phyloP scores from a whole-genome alignment of 2,888 invertebrate genomes.

The Tinea semifulvella region DNA sequence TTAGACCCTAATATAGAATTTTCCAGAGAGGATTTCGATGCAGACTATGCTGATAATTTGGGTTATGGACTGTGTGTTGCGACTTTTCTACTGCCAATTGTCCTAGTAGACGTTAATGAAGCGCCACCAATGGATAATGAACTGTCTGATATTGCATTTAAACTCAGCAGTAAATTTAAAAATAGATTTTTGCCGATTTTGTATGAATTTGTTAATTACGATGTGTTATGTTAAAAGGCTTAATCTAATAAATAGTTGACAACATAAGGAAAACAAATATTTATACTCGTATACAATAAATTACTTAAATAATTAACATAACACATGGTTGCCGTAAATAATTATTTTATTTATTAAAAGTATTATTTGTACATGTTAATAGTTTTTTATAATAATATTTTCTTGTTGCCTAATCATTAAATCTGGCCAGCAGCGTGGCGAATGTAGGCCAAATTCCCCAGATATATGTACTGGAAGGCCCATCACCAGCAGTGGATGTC shows the following conservation, averaged over 20 bases:
- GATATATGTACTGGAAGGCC: too few relatives aligned
- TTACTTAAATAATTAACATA: too few relatives aligned
- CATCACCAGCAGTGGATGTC: too few relatives aligned
- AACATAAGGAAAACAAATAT: background rate
- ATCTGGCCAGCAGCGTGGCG: too few relatives aligned
- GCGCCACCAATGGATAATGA: background rate
- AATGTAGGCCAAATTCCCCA: too few relatives aligned
- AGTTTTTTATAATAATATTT: too few relatives aligned
- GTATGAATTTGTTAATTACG: background rate
- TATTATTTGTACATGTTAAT: too few relatives aligned
- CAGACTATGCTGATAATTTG: background rate
- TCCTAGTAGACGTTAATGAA: constrained; percentile 1
- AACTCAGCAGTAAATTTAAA: background rate
- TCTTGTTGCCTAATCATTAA: too few relatives aligned
- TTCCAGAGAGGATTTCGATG: constrained; percentile 9
- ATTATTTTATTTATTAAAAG: too few relatives aligned
- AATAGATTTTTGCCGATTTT: constrained; percentile 11
- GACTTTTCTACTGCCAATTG: background rate
- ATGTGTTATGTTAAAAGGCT: background rate
- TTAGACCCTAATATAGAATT: constrained; percentile 7
- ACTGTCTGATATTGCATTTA: background rate
- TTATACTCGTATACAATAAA: too few relatives aligned
- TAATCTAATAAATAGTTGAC: background rate
- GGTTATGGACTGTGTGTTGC: constrained; percentile 2
- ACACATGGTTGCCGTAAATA: too few relatives aligned